Percentiles rank a stretch among this genome's conserved stretches.
Evolutionary conservation across 2,888 invertebrate genomes (phyloP).

Genomic region (Trichopria drosophilae): DNA sequence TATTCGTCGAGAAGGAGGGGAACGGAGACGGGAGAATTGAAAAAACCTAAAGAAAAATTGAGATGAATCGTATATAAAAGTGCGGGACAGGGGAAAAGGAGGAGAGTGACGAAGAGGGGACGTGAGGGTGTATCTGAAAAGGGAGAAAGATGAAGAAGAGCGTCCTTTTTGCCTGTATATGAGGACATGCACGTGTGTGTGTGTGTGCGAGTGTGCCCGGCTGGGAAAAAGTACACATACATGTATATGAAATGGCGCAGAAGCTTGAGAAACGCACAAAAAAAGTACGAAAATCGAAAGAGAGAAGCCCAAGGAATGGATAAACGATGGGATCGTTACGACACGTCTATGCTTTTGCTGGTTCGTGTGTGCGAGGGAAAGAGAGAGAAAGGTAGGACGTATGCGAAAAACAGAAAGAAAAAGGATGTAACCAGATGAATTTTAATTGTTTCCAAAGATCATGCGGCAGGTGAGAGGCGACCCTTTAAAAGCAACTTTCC

Average conservation of each 20-base stretch:
- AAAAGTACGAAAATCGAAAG: conserved; percentile 21
- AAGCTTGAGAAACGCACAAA: conserved; percentile 15
- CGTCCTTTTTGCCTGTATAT: conserved; percentile 3
- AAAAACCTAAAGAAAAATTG: conserved; percentile 52
- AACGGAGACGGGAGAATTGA: conserved; percentile 46
- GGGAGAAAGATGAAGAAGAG: conserved; percentile 21
- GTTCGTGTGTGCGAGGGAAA: background rate
- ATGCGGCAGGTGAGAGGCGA: no score
- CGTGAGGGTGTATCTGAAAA: conserved; percentile 4
- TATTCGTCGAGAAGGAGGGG: conserved; percentile 46
- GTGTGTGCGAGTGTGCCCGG: background rate
- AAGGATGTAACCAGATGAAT: no score
- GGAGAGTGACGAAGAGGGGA: background rate
- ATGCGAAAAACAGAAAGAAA: no score
- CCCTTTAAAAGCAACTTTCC: no score
- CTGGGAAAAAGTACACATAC: background rate
- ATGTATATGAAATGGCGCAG: background rate
- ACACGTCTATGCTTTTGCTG: no score
- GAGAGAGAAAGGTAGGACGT: conserved; percentile 11
- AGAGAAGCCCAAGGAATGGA: conserved; percentile 21
- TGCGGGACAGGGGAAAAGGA: conserved; percentile 31
- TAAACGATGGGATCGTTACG: no score
- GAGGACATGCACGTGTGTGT: background rate
- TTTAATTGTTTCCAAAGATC: no score
- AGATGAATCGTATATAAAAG: conserved; percentile 49